These are phyloP conservation scores for Bradysia coprophila DNA, from an alignment of 1,140 invertebrate species.

Conservation along the genomic window DNA sequence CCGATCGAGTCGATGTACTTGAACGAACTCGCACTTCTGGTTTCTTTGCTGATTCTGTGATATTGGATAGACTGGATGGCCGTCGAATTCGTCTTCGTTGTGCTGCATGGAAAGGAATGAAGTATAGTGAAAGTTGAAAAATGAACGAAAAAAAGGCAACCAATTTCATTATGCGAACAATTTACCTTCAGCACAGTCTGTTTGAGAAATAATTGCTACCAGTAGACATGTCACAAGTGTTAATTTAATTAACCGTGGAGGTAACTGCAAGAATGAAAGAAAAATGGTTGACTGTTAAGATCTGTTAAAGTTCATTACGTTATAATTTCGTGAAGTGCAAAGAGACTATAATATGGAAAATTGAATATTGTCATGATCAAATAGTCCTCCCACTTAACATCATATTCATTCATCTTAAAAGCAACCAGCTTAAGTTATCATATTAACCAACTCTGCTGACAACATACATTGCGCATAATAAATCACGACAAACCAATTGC, in stretches of 20 bases:
- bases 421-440: too few species aligned
- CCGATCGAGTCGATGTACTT: constrained; percentile 13
- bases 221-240: constrained; percentile 28
- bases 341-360: too few species aligned
- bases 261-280: constrained; percentile 28
- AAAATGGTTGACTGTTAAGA: not conserved
- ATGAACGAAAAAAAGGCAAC: too few species aligned
- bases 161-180: constrained; percentile 8
- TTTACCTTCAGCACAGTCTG: constrained; percentile 33
- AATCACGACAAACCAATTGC: too few species aligned
- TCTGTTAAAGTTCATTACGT: too few species aligned
- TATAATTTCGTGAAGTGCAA: too few species aligned
- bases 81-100: constrained; percentile 30
- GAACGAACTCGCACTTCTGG: too few species aligned
- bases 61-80: constrained; percentile 28
- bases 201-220: constrained; percentile 29
- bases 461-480: too few species aligned
- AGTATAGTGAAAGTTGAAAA: not conserved
- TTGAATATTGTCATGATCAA: too few species aligned
- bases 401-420: too few species aligned
- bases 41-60: constrained; percentile 23
- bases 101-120: not conserved
- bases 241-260: constrained; percentile 32
- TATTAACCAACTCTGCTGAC: too few species aligned
- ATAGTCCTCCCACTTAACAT: too few species aligned